phyloP scores from a whole-genome alignment of 2,888 invertebrate genomes.

The Melanostoma scalare region DNA sequence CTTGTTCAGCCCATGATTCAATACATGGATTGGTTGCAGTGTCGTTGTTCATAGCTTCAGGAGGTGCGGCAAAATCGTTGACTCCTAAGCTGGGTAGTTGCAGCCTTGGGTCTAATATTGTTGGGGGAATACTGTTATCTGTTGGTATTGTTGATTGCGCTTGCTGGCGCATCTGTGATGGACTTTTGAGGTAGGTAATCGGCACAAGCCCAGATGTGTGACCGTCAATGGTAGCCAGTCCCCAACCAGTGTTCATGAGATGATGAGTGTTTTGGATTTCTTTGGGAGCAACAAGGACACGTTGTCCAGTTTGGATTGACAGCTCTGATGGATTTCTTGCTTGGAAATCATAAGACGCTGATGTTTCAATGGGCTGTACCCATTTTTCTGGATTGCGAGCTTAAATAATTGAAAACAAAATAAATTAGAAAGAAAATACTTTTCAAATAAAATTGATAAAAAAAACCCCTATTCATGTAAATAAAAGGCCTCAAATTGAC shows the following conservation, averaged over 20 bases:
- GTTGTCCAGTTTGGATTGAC: constrained; percentile 89
- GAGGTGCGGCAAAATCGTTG: constrained; percentile 44
- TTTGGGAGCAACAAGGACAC: constrained; percentile 91
- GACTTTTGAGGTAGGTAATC: constrained; percentile 83
- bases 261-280: constrained; percentile 88
- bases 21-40: background rate
- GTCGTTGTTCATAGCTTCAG: constrained; percentile 17
- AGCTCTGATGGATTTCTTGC: constrained; percentile 89
- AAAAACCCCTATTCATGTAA: constrained; percentile 4
- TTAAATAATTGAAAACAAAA: constrained; percentile 77
- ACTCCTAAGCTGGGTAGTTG: constrained; percentile 43
- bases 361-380: constrained; percentile 86
- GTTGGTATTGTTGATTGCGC: constrained; percentile 20
- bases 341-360: constrained; percentile 89
- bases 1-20: background rate
- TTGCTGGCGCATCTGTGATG: constrained; percentile 77
- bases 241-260: constrained; percentile 87
- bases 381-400: constrained; percentile 87
- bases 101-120: constrained; percentile 28
- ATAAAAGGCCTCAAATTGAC: background rate
- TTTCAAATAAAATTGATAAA: background rate
- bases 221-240: constrained; percentile 85
- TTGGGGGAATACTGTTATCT: constrained; percentile 43
- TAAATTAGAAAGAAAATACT: background rate
- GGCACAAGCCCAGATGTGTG: constrained; percentile 86